Evolutionary conservation across 2,113 vertebrate genomes (phyloP).

Genomic region (Solea senegalensis): DNA sequence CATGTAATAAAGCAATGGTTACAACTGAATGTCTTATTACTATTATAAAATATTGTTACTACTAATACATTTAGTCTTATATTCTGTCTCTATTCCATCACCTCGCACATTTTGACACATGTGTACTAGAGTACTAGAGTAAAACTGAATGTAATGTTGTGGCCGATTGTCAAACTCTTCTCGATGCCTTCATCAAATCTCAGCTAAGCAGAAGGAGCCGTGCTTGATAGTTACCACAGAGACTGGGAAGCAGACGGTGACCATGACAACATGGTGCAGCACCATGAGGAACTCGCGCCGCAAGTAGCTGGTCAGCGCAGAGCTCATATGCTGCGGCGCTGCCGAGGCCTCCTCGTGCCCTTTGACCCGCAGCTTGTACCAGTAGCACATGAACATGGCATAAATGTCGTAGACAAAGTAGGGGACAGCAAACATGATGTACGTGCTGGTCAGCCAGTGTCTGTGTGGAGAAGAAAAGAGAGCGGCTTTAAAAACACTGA

Average conservation of each 20-base stretch:
- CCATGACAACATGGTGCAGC: conserved; percentile 91
- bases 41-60: too few relatives aligned
- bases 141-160: too few relatives aligned
- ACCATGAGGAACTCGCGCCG: conserved; percentile 92
- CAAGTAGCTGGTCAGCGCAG: conserved; percentile 83
- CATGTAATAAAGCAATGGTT: too few relatives aligned
- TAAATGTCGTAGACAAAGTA: conserved; percentile 94
- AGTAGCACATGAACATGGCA: conserved; percentile 94
- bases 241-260: conserved; percentile 91
- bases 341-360: conserved; percentile 82
- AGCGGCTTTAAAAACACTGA: not conserved
- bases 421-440: conserved; percentile 91
- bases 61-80: too few relatives aligned
- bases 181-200: conserved; percentile 1
- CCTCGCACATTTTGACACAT: too few relatives aligned
- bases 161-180: not conserved
- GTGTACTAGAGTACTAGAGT: too few relatives aligned
- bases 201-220: conserved; percentile 26
- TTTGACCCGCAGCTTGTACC: conserved; percentile 90
- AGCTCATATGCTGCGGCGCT: conserved; percentile 65
- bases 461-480: conserved; percentile 64
- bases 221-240: conserved; percentile 86
- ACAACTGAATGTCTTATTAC: too few relatives aligned
- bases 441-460: conserved; percentile 89
- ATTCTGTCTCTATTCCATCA: too few relatives aligned